Evolutionary conservation across 2,888 invertebrate genomes (phyloP).

Genomic region (Athalia cordata): DNA sequence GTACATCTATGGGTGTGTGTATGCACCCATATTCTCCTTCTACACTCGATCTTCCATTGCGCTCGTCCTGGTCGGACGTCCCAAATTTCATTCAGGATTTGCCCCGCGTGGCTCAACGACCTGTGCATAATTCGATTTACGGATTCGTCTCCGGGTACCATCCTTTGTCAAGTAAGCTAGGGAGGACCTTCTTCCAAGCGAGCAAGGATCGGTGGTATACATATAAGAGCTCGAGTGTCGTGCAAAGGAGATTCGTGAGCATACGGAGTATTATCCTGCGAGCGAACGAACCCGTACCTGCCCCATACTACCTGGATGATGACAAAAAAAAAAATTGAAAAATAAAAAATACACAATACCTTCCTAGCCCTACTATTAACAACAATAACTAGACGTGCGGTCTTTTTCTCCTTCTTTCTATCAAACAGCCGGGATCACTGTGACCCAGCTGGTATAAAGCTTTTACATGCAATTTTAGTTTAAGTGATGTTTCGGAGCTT

Average conservation of each 20-base stretch:
- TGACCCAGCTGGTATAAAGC: background rate
- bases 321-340: slow-evolving; percentile 34
- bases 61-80: slow-evolving; percentile 20
- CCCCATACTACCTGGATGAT: slow-evolving; percentile 19
- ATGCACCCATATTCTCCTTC: slow-evolving; percentile 10
- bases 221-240: background rate
- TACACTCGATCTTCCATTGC: slow-evolving; percentile 14
- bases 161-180: slow-evolving; percentile 30
- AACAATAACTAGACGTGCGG: slow-evolving; percentile 57
- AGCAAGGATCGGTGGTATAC: slow-evolving; percentile 18
- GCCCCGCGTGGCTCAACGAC: slow-evolving; percentile 57
- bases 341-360: slow-evolving; percentile 53
- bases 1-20: slow-evolving; percentile 6
- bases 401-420: slow-evolving; percentile 2
- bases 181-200: slow-evolving; percentile 10
- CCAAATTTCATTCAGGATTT: slow-evolving; percentile 45
- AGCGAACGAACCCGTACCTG: background rate
- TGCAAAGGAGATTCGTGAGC: background rate
- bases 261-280: background rate
- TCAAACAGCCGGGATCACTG: slow-evolving; percentile 7
- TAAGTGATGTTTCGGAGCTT: background rate
- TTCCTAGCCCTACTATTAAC: slow-evolving; percentile 67
- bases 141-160: slow-evolving; percentile 49
- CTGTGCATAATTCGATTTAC: slow-evolving; percentile 66
- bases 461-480: background rate